Base-by-base conservation (phyloP, 2,113 vertebrate genomes). In the Odontesthes bonariensis region DNA sequence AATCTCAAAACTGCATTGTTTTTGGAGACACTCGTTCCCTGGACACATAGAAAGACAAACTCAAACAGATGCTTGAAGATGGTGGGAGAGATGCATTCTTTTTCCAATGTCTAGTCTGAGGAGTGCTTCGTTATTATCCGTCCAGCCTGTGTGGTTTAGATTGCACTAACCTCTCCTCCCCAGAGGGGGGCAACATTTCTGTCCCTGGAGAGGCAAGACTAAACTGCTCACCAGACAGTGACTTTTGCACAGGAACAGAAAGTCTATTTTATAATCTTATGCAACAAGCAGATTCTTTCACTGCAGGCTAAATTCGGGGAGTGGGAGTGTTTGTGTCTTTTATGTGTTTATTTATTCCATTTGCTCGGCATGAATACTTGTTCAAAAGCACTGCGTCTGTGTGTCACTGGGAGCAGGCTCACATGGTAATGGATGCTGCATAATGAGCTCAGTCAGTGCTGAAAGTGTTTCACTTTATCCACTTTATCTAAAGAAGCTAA, bases 221-320 rank as follows among this genome's bases (percentile, higher is more conserved):
- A 58, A 85, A 85, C 83, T 86, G 72, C 69, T 84, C 52, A 65
- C 59, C 77, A 69, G 78, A 86, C 35, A 46, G 56, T 63, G 68
- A 81, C 81, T 75, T 88, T 89, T 89, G 83, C 81, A 87, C 86
- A 77, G 77, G 64, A 88, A 82, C 65, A 74, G 60, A 89, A 76
- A 85, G 82, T 86, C 80, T 84, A 78, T 86, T 88, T 92, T 92
- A 88, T 88, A 85, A 83, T 69, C 65, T 85, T 87, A 87, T 89
- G 86, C 89, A 92, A 88, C 67, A 63, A 77, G 42, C 74, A 10
- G 44, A 77, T 81, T 84, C 40, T 79, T 75, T 86, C 69, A 82
- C 73, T 76, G 80, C 62, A 64, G 61, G 53, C 46, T 58, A 27
- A 85, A 62, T 27, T 60, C 79, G 51, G 22, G 63, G 56, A 55